Conservation (phyloP, 2,888 invertebrate genomes). For the Pecten maximus region DNA sequence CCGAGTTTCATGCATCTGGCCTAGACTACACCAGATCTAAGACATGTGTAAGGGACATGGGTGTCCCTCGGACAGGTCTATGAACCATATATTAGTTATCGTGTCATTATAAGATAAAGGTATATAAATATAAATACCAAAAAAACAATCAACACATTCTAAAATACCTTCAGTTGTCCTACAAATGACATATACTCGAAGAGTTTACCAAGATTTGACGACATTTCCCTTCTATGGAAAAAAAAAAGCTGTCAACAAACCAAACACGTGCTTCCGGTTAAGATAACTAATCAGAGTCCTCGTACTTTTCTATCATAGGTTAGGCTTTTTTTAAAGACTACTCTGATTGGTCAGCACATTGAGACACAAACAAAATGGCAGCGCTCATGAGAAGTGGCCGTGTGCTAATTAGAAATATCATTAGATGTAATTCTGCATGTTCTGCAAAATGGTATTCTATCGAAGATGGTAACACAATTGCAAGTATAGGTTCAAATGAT, state of each 20-base stretch:
- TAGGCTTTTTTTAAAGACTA: neutral
- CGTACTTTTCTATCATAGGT: neutral
- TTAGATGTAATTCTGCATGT: neutral
- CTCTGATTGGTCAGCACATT: slow-evolving; percentile 58
- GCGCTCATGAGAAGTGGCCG: slow-evolving; percentile 57
- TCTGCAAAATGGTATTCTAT: slow-evolving; percentile 38
- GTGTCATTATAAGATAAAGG: too few species aligned
- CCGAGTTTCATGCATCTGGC: too few species aligned
- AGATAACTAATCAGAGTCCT: slow-evolving; percentile 22
- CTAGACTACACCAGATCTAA: too few species aligned
- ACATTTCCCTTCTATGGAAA: slow-evolving; percentile 44
- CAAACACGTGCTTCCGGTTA: slow-evolving; percentile 39
- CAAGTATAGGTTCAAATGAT: neutral
- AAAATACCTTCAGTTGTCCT: slow-evolving; percentile 74
- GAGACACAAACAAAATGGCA: slow-evolving; percentile 65
- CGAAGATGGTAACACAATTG: neutral
- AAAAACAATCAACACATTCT: neutral
- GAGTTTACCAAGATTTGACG: slow-evolving; percentile 62
- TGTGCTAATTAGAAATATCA: neutral
- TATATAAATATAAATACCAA: too few species aligned
- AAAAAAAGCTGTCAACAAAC: neutral
- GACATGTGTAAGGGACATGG: too few species aligned
- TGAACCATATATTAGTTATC: too few species aligned
- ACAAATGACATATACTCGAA: slow-evolving; percentile 74
- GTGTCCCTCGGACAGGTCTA: too few species aligned